phyloP scores from a whole-genome alignment of 2,113 vertebrate species.

The Benitochromis conjunctus region DNA sequence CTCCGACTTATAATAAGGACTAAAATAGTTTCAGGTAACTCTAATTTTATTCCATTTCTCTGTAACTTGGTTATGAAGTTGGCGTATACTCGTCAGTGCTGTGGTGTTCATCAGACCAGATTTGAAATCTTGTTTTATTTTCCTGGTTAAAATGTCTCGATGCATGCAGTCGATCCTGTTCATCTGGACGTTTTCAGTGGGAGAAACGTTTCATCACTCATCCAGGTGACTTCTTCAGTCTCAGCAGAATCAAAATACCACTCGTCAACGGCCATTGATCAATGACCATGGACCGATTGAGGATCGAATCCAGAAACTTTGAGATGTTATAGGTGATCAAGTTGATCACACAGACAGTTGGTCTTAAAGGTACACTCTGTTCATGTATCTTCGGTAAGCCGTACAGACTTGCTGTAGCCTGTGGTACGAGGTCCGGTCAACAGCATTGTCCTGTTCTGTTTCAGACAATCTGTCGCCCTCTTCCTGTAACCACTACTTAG shows the following conservation, averaged over 20 bases:
- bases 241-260: not conserved
- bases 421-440: not conserved
- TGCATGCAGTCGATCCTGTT: not conserved
- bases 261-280: no score
- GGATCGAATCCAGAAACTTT: not conserved
- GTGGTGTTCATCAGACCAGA: not conserved
- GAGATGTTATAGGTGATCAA: not conserved
- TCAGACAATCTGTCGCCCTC: not conserved
- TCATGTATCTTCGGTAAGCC: not conserved
- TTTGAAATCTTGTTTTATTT: not conserved
- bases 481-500: not conserved
- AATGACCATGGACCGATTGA: not conserved
- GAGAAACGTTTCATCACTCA: not conserved
- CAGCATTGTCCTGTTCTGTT: not conserved
- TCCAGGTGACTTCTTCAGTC: not conserved
- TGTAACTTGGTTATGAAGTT: not conserved
- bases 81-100: no score
- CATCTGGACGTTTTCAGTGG: not conserved
- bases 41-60: not conserved
- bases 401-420: not conserved
- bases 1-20: not conserved
- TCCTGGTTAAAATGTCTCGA: not conserved
- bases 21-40: not conserved
- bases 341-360: not conserved
- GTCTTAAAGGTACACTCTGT: not conserved